These are phyloP conservation scores for Philantomba maxwellii DNA, from an alignment of 2,113 vertebrate species.

Conservation along the genomic window DNA sequence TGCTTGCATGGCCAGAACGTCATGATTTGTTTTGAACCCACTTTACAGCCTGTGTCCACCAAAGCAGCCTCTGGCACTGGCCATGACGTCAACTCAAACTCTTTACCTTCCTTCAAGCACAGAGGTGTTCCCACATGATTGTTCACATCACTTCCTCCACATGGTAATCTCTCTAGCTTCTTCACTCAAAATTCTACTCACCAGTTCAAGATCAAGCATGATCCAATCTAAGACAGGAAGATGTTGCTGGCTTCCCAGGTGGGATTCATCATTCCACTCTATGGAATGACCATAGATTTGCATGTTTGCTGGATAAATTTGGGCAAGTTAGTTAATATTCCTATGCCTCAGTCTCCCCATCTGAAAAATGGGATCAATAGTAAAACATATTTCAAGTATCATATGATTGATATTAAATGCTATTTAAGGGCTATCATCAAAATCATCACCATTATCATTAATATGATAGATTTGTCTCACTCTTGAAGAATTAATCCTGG, in stretches of 20 bases:
- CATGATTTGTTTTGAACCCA: background rate
- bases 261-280: background rate
- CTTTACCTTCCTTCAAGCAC: background rate
- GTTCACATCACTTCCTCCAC: background rate
- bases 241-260: background rate
- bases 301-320: background rate
- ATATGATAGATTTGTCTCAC: background rate
- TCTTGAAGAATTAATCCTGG: background rate
- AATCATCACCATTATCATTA: background rate
- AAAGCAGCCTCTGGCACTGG: background rate
- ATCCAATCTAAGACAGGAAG: background rate
- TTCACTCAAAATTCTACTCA: background rate
- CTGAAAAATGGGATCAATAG: background rate
- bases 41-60: background rate
- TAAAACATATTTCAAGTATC: background rate
- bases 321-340: background rate
- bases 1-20: background rate
- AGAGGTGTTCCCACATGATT: background rate
- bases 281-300: background rate
- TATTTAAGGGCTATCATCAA: background rate
- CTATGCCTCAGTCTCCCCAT: background rate
- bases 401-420: background rate
- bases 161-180: background rate
- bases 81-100: background rate
- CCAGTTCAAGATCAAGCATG: background rate